Evolutionary conservation across 2,113 vertebrate species (phyloP).

Genomic region (Dromaius novaehollandiae): DNA sequence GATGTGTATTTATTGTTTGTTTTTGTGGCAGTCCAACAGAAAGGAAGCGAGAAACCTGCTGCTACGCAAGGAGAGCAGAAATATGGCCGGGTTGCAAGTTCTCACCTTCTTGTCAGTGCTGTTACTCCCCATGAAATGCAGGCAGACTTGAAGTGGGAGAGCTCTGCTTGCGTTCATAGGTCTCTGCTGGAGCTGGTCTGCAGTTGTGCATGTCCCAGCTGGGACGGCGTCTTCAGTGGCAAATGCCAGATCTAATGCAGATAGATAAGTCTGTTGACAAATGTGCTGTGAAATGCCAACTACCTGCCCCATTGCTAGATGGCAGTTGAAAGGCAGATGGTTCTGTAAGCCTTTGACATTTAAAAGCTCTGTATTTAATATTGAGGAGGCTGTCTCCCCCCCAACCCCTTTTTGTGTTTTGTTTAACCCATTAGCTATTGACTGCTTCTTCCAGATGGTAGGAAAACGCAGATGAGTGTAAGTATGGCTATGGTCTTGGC

Average conservation of each 20-base stretch:
- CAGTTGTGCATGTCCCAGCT: rapidly evolving
- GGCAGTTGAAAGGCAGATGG: neutral
- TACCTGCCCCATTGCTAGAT: neutral
- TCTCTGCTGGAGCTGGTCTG: neutral
- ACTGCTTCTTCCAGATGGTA: neutral
- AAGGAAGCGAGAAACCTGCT: neutral
- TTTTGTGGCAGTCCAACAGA: neutral
- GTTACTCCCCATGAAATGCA: rapidly evolving
- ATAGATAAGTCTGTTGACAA: neutral
- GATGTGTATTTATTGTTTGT: neutral
- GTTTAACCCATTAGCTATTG: neutral
- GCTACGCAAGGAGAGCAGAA: neutral
- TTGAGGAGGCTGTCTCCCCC: neutral
- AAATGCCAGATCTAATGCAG: neutral
- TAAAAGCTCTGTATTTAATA: neutral
- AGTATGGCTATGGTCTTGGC: neutral
- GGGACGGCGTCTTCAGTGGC: neutral
- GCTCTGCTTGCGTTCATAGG: rapidly evolving
- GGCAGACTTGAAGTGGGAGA: neutral
- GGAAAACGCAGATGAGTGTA: neutral
- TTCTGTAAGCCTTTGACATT: slow-evolving; percentile 18
- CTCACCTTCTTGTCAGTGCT: neutral
- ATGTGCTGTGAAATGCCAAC: neutral
- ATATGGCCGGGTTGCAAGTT: neutral
- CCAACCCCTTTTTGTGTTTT: neutral